Base-by-base conservation (phyloP, 1,140 invertebrate genomes). In the Pentalonia nigronervosa region DNA sequence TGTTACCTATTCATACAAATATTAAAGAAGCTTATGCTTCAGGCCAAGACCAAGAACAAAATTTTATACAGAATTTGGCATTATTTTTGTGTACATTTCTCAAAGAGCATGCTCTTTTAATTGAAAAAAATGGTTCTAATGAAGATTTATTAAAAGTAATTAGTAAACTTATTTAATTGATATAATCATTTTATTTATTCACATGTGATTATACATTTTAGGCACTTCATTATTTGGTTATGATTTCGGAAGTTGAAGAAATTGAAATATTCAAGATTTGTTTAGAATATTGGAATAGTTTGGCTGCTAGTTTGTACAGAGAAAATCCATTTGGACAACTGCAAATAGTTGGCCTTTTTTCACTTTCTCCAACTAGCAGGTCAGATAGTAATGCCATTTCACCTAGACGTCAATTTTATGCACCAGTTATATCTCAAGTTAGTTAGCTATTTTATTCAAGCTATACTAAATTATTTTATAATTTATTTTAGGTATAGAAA, bases 181-280 rank as follows among this genome's bases (percentile, higher is more conserved):
- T 41, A 20, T 67, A 90, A 1, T 90, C 21, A 90, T 56, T 76
- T 36, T 25, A 84, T 17, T n/a, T 41, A 84, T 25, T 84, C 6
- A 7, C 4, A 30, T 45, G 30, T 83, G 34, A n/a, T 14, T 56
- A 30, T 88, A 0, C 20, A 90, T 95, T 95, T 14, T 94, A 97
- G 96, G 98, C 98, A 7, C 96, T 99, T 50, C 97, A 98, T 94
- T 99, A 99, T 95, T 96, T 99, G 94, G 97, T 99, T 34, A 96
- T 99, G 93, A 99, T 99, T 94, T 99, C 99, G 36, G 98, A 99
- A 96, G 99, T 99, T 7, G 99, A 99, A 94, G 99, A 99, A 95
- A 98, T 99, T 0, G 99, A 99, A 96, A 99, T 99, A 93, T 99
- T 99, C 95, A 99, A 99, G 96, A 99, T 99, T 94, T 99, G 99